Evolutionary conservation across 2,113 vertebrate genomes (phyloP).

Genomic region (Corythoichthys haematopterus): DNA sequence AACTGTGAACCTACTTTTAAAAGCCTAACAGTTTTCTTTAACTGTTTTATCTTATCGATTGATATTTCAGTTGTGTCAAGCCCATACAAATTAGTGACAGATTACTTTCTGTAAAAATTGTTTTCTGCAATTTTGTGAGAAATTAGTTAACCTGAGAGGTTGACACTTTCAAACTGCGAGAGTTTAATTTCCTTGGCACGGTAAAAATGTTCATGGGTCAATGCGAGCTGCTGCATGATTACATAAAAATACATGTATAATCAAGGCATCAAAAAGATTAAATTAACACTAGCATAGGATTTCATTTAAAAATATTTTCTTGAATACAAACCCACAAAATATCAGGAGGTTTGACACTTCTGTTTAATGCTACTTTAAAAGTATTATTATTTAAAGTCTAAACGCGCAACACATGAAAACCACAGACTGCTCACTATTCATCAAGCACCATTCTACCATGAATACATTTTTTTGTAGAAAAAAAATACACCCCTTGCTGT

Average conservation of each 20-base stretch:
- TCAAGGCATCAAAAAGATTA: background rate
- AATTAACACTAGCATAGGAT: background rate
- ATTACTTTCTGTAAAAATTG: background rate
- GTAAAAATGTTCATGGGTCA: background rate
- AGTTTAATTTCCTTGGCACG: background rate
- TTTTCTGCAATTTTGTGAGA: background rate
- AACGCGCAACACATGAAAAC: conserved; percentile 10
- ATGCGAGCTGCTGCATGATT: background rate
- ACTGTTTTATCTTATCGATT: too few relatives aligned
- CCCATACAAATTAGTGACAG: background rate
- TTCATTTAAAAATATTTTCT: background rate
- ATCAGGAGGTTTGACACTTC: background rate
- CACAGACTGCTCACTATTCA: conserved; percentile 15
- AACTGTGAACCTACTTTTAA: background rate
- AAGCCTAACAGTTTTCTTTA: background rate
- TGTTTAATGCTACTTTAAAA: background rate
- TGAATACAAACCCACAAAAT: background rate
- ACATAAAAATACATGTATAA: background rate
- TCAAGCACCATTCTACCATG: conserved; percentile 2
- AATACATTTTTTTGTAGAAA: background rate
- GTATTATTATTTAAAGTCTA: background rate
- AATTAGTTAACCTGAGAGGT: background rate
- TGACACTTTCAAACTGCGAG: background rate
- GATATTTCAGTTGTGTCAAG: background rate
- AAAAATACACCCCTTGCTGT: conserved; percentile 6